Conservation (phyloP, 1,140 invertebrate genomes). For the Drosophila tropicalis region DNA sequence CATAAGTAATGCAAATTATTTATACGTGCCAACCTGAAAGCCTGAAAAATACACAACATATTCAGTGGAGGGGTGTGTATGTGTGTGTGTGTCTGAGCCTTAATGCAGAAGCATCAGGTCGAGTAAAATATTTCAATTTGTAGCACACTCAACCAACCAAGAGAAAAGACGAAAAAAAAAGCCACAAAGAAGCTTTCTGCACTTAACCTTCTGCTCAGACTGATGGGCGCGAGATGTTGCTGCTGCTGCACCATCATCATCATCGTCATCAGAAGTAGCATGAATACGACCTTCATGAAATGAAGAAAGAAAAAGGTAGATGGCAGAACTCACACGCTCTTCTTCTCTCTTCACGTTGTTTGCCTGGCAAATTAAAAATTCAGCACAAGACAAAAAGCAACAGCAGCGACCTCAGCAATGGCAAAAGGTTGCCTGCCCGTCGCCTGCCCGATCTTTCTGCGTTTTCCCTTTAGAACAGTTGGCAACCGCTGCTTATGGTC, state of each 20-base stretch:
- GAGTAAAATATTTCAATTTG: conserved; percentile 77
- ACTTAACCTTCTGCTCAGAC: conserved; percentile 73
- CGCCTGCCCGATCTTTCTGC: neutral
- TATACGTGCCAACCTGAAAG: conserved; percentile 41
- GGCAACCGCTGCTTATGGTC: conserved; percentile 65
- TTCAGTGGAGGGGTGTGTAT: neutral
- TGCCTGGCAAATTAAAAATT: conserved; percentile 78
- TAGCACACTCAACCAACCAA: conserved; percentile 60
- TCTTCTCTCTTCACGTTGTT: conserved; percentile 51
- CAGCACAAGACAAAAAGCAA: conserved; percentile 65
- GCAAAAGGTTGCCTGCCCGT: conserved; percentile 32
- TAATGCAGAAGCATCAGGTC: conserved; percentile 16
- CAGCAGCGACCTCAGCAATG: conserved; percentile 47
- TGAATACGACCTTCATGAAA: conserved; percentile 58
- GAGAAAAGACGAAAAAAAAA: conserved; percentile 7
- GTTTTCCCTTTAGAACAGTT: neutral
- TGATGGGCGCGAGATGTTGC: conserved; percentile 32
- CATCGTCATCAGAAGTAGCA: conserved; percentile 27
- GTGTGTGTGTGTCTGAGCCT: neutral
- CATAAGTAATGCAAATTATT: conserved; percentile 67
- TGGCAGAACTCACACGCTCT: conserved; percentile 17
- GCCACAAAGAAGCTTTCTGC: conserved; percentile 47
- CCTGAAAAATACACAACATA: conserved; percentile 38
- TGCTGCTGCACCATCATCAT: conserved; percentile 9
- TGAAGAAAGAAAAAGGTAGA: conserved; percentile 45